A percentile compares a stretch with the other conserved stretches of the same genome.
These are phyloP conservation scores for Propithecus deckenii DNA, from an alignment of 2,797 vertebrate species.

Conservation along the genomic window DNA sequence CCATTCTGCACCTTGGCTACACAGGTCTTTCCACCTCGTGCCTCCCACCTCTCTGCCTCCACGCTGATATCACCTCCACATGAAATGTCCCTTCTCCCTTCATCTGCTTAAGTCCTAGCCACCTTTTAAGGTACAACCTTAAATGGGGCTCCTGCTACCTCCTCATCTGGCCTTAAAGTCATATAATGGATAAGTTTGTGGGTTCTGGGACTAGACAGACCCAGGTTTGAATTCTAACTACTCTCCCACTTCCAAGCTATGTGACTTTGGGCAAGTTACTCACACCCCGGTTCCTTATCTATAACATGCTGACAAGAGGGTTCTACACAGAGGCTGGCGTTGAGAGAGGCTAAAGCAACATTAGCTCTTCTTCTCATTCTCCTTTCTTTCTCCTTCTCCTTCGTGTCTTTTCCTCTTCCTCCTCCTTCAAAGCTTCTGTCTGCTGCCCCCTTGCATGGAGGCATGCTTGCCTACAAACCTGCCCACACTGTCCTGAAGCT, in stretches of 20 bases:
- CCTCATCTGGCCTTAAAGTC: not conserved
- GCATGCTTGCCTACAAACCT: not conserved
- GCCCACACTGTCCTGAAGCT: not conserved
- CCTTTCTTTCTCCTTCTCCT: not conserved
- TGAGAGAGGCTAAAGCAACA: not conserved
- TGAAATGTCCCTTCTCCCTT: not conserved
- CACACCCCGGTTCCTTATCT: not conserved
- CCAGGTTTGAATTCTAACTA: not conserved
- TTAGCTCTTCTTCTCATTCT: not conserved
- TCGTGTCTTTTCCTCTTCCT: not conserved
- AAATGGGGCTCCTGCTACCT: not conserved
- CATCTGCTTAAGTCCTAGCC: not conserved
- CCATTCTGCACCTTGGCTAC: not conserved
- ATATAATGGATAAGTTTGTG: not conserved
- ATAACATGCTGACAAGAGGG: not conserved
- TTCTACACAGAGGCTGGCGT: not conserved
- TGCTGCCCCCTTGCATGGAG: not conserved
- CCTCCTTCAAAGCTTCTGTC: not conserved
- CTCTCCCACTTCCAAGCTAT: not conserved
- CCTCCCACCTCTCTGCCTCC: not conserved
- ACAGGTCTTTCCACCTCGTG: not conserved
- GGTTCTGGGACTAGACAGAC: not conserved
- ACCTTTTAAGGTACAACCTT: not conserved
- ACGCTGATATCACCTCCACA: not conserved
- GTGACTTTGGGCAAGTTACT: not conserved